Base-by-base conservation (phyloP, 2,797 vertebrate genomes). In the Bradypus variegatus region DNA sequence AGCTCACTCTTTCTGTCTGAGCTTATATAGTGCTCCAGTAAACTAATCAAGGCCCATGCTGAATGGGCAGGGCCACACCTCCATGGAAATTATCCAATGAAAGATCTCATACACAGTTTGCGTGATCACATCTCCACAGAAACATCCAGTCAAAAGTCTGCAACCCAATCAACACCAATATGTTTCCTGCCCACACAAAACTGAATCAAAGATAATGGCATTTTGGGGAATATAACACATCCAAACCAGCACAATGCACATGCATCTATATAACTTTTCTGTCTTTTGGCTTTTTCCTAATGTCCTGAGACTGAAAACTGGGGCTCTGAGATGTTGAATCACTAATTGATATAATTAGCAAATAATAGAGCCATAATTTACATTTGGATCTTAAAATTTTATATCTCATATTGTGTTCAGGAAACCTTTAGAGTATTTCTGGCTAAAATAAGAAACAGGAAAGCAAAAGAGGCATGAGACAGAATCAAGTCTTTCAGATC, bases 371-470 rank as follows among this genome's bases (percentile, higher is more conserved):
- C 31, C 23, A 62, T 38, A 87, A 70, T 36, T 92, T 93, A 79
- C 38, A 86, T 38, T 41, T 70, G 38, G 14, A 75, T 85, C 33
- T 50, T 76, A 82, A 94, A n/a, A 70, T 67, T 60, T 33, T 90
- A 84, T 67, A 91, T 27, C 2, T 18, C 69, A 29, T 8, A 75
- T 79, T 77, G 72, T 53, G 27, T 60, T 83, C 76, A 84, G n/a
- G 31, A 93, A 90, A 80, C 27, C 7, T 85, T 23, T 77, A 29
- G 5, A 91, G 62, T n/a, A 78, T 91, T 92, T 90, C 53, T 80
- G 72, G 90, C 65, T 67, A 90, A 94, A 91, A 91, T 48, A 65
- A 80, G 48, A 50, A 14, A 55, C 12, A 62, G 27, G 70, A 87
- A 36, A 87, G 69, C 10, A 41, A 93, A 89, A 89, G 53, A 87